Evolutionary conservation across 2,113 vertebrate genomes (phyloP).

Genomic region (Catharus minimus): DNA sequence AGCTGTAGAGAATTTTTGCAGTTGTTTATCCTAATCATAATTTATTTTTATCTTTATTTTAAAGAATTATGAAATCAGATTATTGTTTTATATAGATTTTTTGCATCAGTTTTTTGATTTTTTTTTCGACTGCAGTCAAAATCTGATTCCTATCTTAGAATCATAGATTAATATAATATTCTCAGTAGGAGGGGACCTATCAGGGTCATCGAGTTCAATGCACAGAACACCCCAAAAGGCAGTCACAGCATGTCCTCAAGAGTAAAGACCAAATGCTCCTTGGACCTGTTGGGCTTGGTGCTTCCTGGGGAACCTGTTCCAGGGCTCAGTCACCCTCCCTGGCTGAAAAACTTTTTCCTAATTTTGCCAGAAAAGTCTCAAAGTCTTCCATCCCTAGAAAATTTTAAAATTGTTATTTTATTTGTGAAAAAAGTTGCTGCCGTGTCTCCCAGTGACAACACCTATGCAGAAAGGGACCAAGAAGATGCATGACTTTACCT

Average conservation of each 20-base stretch:
- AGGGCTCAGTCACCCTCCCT: neutral
- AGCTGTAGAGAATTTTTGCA: neutral
- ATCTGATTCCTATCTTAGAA: neutral
- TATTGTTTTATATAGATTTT: neutral
- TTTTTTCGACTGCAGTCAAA: neutral
- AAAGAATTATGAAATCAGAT: neutral
- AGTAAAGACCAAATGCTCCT: neutral
- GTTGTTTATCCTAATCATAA: neutral
- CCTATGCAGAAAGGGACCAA: neutral
- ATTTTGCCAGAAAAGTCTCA: neutral
- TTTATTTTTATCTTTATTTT: neutral
- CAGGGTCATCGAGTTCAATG: neutral
- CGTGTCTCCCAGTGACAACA: neutral
- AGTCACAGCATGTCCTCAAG: accelerated
- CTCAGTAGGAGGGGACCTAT: neutral
- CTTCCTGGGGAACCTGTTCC: neutral
- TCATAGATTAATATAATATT: neutral
- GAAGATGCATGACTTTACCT: neutral
- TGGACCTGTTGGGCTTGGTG: neutral
- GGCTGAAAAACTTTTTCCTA: neutral
- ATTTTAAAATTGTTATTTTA: neutral
- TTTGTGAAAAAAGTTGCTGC: neutral
- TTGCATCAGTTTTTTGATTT: neutral
- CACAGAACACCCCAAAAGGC: neutral
- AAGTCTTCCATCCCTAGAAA: neutral